A percentile compares a stretch with the other conserved stretches of the same genome.
These are phyloP conservation scores for Cichladusa arquata DNA, from an alignment of 2,113 vertebrate genomes.

Conservation along the genomic window DNA sequence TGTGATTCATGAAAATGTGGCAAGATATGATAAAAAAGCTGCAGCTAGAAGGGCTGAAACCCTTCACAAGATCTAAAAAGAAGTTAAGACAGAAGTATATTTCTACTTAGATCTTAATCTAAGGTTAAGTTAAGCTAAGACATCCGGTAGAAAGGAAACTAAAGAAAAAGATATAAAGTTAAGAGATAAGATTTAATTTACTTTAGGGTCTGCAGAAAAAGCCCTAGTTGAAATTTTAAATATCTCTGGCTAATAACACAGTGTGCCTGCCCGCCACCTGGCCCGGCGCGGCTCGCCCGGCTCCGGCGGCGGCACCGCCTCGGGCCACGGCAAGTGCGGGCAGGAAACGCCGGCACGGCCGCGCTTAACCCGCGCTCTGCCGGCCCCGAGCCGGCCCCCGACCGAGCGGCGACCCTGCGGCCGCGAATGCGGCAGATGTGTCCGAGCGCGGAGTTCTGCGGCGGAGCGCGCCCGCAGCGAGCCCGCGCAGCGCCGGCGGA, in stretches of 20 bases:
- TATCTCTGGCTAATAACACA: constrained; percentile 79
- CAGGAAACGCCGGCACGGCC: constrained; percentile 65
- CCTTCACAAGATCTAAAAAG: not conserved
- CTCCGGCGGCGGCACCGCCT: constrained; percentile 70
- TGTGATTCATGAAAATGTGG: not conserved
- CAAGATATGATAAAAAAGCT: not conserved
- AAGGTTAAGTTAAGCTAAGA: not conserved
- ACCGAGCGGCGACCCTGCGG: not conserved
- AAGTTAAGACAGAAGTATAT: not conserved
- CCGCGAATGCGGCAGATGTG: not conserved
- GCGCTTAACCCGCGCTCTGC: constrained; percentile 73
- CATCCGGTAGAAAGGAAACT: not conserved
- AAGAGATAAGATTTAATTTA: constrained; percentile 8
- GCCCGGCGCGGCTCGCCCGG: constrained; percentile 8
- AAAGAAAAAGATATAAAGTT: not conserved
- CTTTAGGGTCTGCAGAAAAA: not conserved
- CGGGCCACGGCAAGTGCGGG: constrained; percentile 79
- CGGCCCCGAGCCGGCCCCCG: not conserved
- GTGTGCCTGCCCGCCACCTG: constrained; percentile 83
- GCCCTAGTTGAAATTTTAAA: constrained; percentile 4
- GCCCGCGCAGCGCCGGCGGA: no score
- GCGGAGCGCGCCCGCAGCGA: no score
- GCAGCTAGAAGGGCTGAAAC: not conserved
- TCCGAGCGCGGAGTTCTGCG: no score
- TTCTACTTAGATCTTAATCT: not conserved